Conservation (phyloP, 2,113 vertebrate genomes). For the Scatophagus argus region DNA sequence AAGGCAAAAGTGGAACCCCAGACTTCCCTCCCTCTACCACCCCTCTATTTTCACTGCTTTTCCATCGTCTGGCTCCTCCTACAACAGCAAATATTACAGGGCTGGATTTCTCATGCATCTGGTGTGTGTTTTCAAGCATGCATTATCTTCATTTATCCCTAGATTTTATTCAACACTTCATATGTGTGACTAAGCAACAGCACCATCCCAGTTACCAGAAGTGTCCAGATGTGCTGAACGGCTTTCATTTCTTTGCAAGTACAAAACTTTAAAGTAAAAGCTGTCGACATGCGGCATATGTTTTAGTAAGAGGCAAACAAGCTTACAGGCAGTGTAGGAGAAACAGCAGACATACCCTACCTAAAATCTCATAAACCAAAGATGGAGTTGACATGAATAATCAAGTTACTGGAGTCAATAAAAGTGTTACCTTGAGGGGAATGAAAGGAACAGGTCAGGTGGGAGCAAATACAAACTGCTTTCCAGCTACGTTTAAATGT, state of each 20-base stretch:
- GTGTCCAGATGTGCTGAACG: conserved; percentile 4
- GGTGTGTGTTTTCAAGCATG: conserved; percentile 35
- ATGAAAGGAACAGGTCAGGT: not conserved
- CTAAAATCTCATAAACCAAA: conserved; percentile 8
- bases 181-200: conserved; percentile 8
- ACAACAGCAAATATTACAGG: conserved; percentile 42
- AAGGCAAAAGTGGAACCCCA: conserved; percentile 68
- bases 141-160: conserved; percentile 18
- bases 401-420: conserved; percentile 33
- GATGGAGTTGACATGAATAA: conserved; percentile 39
- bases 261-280: not conserved
- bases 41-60: conserved; percentile 60
- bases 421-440: conserved; percentile 7
- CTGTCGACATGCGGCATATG: not conserved
- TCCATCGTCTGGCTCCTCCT: conserved; percentile 49
- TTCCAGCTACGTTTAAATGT: conserved; percentile 32
- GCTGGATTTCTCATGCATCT: conserved; percentile 28
- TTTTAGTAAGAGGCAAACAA: not conserved
- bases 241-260: not conserved
- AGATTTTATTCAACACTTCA: not conserved
- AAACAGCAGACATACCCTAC: not conserved
- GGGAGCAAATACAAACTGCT: conserved; percentile 32
- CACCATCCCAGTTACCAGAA: not conserved
- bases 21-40: conserved; percentile 42
- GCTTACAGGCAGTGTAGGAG: not conserved